phyloP scores from a whole-genome alignment of 2,113 vertebrate species.

The Nannobrachium achirus region DNA sequence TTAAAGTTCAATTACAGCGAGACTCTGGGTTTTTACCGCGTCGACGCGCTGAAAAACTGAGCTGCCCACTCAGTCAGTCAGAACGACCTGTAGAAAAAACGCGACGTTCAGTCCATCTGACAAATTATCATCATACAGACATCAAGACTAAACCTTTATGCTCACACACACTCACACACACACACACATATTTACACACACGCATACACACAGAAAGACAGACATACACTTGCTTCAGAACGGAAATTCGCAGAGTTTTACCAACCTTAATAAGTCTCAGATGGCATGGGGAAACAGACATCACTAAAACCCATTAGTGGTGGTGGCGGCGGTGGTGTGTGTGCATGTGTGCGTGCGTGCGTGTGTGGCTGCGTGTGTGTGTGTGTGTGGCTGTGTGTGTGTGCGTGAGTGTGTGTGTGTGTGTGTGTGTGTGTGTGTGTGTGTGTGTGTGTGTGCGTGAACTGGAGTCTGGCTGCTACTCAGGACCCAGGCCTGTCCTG shows the following conservation, averaged over 20 bases:
- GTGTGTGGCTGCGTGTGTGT: not conserved
- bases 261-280: slow-evolving; percentile 75
- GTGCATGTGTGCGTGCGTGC: not conserved
- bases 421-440: slow-evolving; percentile 2
- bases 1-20: too few relatives aligned
- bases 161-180: not conserved
- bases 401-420: not conserved
- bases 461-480: slow-evolving; percentile 45
- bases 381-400: slow-evolving; percentile 2
- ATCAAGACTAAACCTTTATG: too few relatives aligned
- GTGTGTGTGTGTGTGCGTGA: slow-evolving; percentile 3
- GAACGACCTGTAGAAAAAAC: slow-evolving; percentile 45
- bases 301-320: slow-evolving; percentile 72
- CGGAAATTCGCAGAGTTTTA: slow-evolving; percentile 48
- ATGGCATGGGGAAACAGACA: slow-evolving; percentile 63
- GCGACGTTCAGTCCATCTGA: slow-evolving; percentile 29
- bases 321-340: slow-evolving; percentile 16
- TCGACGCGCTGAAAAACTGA: too few relatives aligned
- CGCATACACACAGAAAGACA: slow-evolving; percentile 18
- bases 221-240: slow-evolving; percentile 24
- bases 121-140: slow-evolving; percentile 39
- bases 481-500: slow-evolving; percentile 40
- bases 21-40: too few relatives aligned
- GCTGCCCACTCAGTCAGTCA: slow-evolving; percentile 12
- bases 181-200: slow-evolving; percentile 41